These are phyloP conservation scores for Arizona elegans DNA, from an alignment of 2,113 vertebrate species.

Conservation along the genomic window DNA sequence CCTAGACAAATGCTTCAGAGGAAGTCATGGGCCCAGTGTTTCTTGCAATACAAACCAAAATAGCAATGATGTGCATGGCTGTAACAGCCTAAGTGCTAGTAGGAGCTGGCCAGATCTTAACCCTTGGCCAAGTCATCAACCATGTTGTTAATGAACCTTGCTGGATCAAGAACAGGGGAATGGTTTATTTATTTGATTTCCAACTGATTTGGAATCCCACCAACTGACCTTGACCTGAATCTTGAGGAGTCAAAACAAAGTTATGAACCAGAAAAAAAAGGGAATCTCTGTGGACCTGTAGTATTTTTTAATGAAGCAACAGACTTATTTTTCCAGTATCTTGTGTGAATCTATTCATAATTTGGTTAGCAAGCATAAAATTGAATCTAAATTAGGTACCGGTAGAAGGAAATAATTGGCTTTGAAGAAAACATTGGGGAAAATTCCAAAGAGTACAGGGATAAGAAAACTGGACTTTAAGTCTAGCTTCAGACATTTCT, in stretches of 20 bases:
- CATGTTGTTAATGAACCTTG: neutral
- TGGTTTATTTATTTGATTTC: neutral
- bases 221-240: neutral
- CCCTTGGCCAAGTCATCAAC: neutral
- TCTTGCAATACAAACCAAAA: neutral
- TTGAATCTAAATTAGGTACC: neutral
- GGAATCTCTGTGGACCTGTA: neutral
- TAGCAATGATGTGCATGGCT: neutral
- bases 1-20: neutral
- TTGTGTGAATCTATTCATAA: neutral
- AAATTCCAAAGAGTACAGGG: neutral
- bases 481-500: neutral
- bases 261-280: neutral
- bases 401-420: neutral
- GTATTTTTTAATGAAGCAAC: neutral
- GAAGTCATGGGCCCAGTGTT: neutral
- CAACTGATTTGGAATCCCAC: neutral
- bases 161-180: neutral
- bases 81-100: neutral
- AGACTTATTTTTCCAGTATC: neutral
- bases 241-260: neutral
- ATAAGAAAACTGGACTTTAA: neutral
- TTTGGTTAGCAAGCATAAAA: neutral
- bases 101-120: neutral
- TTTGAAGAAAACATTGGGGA: neutral